These are phyloP conservation scores for Centropristis striata DNA, from an alignment of 2,113 vertebrate species.

Conservation along the genomic window DNA sequence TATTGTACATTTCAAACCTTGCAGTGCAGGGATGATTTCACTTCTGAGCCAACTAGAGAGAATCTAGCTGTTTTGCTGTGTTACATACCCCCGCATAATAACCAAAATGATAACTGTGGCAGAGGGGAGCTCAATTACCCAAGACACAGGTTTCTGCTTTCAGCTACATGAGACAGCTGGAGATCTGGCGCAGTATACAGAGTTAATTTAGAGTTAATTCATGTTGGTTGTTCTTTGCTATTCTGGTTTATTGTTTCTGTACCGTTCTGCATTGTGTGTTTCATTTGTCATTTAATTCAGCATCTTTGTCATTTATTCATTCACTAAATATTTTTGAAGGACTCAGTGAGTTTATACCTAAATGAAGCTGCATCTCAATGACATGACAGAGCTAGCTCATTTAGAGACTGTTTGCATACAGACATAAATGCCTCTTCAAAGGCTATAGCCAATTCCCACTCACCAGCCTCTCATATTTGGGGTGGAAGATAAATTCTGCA, in stretches of 20 bases:
- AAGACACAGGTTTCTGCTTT: slow-evolving; percentile 74
- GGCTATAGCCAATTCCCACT: slow-evolving; percentile 52
- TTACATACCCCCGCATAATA: slow-evolving; percentile 63
- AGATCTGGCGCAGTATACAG: slow-evolving; percentile 32
- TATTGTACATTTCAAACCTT: slow-evolving; percentile 45
- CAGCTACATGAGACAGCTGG: slow-evolving; percentile 69
- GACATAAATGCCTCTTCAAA: slow-evolving; percentile 76
- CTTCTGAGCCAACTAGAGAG: slow-evolving; percentile 34
- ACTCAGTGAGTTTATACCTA: slow-evolving; percentile 36
- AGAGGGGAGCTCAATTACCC: slow-evolving; percentile 73
- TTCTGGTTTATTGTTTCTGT: slow-evolving; percentile 44
- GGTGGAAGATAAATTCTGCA: slow-evolving; percentile 82
- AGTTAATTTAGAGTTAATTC: slow-evolving; percentile 61
- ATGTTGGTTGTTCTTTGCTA: slow-evolving; percentile 29
- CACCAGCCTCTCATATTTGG: slow-evolving; percentile 79
- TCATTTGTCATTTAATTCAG: slow-evolving; percentile 38
- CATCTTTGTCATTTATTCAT: slow-evolving; percentile 47
- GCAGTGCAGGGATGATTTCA: slow-evolving; percentile 23
- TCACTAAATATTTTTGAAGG: slow-evolving; percentile 47
- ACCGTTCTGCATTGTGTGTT: not conserved
- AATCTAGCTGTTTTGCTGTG: slow-evolving; percentile 42
- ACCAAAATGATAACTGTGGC: slow-evolving; percentile 67
- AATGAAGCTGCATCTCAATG: slow-evolving; percentile 61
- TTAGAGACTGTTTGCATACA: slow-evolving; percentile 66
- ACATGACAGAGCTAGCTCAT: slow-evolving; percentile 66